A percentile compares a stretch with the other conserved stretches of the same genome.
These are phyloP conservation scores for Gallinago stenura DNA, from an alignment of 2,797 vertebrate species.

Conservation along the genomic window DNA sequence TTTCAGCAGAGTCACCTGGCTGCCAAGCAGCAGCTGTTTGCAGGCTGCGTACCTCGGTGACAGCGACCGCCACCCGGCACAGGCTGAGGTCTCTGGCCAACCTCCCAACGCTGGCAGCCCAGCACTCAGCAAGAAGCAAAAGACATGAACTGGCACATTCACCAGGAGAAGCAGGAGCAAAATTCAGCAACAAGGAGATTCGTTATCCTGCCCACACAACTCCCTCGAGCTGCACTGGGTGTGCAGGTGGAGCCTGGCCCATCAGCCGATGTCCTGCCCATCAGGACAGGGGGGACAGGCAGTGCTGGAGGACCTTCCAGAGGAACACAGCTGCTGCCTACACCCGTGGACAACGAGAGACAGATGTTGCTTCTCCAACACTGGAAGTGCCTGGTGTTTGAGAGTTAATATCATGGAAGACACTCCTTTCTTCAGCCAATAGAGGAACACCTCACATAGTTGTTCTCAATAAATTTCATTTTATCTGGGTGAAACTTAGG, in stretches of 20 bases:
- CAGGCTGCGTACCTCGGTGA: constrained; percentile 85
- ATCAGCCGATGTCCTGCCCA: neutral
- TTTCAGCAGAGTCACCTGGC: constrained; percentile 86
- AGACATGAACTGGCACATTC: neutral
- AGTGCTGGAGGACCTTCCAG: neutral
- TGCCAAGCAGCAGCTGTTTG: constrained; percentile 84
- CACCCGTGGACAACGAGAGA: neutral
- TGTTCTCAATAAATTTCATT: neutral
- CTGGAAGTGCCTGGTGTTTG: neutral
- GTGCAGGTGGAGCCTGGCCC: neutral
- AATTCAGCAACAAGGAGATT: neutral
- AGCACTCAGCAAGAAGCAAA: neutral
- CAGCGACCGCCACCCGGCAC: constrained; percentile 80
- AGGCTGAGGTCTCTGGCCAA: constrained; percentile 80
- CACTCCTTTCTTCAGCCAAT: neutral
- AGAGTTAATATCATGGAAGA: neutral
- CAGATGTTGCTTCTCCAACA: neutral
- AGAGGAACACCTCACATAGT: neutral
- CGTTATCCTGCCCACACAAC: neutral
- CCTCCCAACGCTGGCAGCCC: neutral
- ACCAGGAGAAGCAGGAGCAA: neutral
- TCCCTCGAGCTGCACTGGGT: neutral
- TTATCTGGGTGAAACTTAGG: neutral
- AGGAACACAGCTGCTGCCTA: neutral
- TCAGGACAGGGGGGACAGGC: neutral